A percentile compares a stretch with the other conserved stretches of the same genome.
Conservation (phyloP, 1,140 invertebrate species). For the Agraylea sexmaculata region DNA sequence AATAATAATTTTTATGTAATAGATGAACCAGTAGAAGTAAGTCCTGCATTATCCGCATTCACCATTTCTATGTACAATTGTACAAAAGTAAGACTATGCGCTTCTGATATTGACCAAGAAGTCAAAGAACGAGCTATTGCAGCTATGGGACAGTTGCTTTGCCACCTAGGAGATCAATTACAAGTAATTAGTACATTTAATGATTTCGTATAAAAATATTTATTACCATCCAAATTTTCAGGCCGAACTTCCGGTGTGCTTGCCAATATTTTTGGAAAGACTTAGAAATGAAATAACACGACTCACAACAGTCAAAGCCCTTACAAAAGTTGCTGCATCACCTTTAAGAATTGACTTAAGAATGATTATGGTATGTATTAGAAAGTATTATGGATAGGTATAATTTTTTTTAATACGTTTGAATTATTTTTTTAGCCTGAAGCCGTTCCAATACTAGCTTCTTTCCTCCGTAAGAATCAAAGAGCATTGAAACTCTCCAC, state of each 20-base stretch:
- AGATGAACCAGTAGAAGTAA: constrained; percentile 26
- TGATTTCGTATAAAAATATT: not conserved
- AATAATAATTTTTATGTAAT: constrained; percentile 27
- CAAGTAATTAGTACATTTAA: constrained; percentile 25
- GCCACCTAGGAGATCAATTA: constrained; percentile 78
- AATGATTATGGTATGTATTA: constrained; percentile 59
- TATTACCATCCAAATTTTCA: constrained; percentile 27
- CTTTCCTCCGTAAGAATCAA: constrained; percentile 95
- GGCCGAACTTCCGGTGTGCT: constrained; percentile 66
- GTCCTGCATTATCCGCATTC: constrained; percentile 64
- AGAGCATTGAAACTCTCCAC: constrained; percentile 87
- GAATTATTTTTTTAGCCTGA: constrained; percentile 50
- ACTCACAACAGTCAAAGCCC: constrained; percentile 88
- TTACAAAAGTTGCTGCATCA: constrained; percentile 88
- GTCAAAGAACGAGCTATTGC: constrained; percentile 96
- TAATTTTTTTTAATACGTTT: constrained; percentile 2
- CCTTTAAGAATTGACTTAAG: constrained; percentile 76
- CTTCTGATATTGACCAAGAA: constrained; percentile 97
- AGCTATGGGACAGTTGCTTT: constrained; percentile 92
- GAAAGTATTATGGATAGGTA: not conserved
- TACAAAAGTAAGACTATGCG: constrained; percentile 73
- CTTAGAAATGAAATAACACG: constrained; percentile 94
- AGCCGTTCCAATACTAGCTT: constrained; percentile 81
- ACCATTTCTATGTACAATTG: constrained; percentile 74
- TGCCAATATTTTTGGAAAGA: constrained; percentile 90